Evolutionary conservation across 2,888 invertebrate species (phyloP).

Genomic region (Sesia apiformis): DNA sequence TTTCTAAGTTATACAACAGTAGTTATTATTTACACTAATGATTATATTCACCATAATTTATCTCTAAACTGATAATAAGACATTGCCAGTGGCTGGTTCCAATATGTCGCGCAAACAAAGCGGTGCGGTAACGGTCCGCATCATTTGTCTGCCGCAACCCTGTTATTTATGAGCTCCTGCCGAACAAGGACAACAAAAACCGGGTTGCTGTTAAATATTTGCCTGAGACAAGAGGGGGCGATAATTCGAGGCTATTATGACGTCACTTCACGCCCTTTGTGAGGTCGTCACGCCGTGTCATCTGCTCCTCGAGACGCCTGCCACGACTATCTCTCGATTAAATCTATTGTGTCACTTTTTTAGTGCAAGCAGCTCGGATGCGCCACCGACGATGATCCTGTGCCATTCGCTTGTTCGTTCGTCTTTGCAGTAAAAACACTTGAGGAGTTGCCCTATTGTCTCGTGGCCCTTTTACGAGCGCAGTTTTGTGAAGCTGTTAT

Average conservation of each 20-base stretch:
- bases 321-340: slow-evolving; percentile 69
- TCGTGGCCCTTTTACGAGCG: slow-evolving; percentile 69
- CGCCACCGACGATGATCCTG: slow-evolving; percentile 71
- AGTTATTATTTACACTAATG: background rate
- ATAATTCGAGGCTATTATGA: slow-evolving; percentile 75
- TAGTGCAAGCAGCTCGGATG: slow-evolving; percentile 45
- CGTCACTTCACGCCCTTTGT: slow-evolving; percentile 74
- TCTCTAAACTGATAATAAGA: slow-evolving; percentile 58
- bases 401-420: slow-evolving; percentile 62
- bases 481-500: slow-evolving; percentile 70
- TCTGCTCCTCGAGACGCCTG: slow-evolving; percentile 73
- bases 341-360: slow-evolving; percentile 72
- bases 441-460: slow-evolving; percentile 65
- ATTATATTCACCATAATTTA: slow-evolving; percentile 33
- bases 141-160: slow-evolving; percentile 63
- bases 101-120: slow-evolving; percentile 67
- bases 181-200: slow-evolving; percentile 66
- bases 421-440: slow-evolving; percentile 65
- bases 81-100: slow-evolving; percentile 65
- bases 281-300: slow-evolving; percentile 70
- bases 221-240: slow-evolving; percentile 72
- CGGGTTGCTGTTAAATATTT: slow-evolving; percentile 71
- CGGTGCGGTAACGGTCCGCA: slow-evolving; percentile 66
- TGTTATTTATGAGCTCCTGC: slow-evolving; percentile 68
- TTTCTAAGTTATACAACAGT: too few relatives aligned